A percentile compares a stretch with the other conserved stretches of the same genome.
phyloP scores from a whole-genome alignment of 2,888 invertebrate species.

The Cephalotes varians region DNA sequence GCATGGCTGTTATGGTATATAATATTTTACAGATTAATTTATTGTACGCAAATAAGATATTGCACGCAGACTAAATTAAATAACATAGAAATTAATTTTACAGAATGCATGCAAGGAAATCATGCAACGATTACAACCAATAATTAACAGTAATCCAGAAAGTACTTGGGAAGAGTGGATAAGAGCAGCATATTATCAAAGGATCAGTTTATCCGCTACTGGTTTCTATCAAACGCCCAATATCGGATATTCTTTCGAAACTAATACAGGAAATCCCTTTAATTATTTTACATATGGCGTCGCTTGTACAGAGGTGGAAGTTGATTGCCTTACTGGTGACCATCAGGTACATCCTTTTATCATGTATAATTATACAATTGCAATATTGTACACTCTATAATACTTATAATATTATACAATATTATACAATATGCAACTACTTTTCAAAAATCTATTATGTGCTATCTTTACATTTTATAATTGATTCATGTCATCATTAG shows the following conservation, averaged over 20 bases:
- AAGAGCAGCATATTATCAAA: constrained; percentile 90
- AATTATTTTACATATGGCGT: constrained; percentile 95
- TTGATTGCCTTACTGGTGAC: constrained; percentile 97
- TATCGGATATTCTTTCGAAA: constrained; percentile 90
- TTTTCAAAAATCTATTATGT: too few relatives aligned
- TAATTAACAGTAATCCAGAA: constrained; percentile 91
- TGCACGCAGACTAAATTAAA: background rate
- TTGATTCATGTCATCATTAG: too few relatives aligned
- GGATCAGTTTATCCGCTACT: constrained; percentile 93
- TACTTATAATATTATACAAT: too few relatives aligned
- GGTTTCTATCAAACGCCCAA: constrained; percentile 94
- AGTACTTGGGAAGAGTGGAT: constrained; percentile 96
- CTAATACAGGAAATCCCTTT: constrained; percentile 91
- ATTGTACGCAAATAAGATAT: background rate
- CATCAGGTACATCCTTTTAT: constrained; percentile 89
- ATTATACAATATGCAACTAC: too few relatives aligned
- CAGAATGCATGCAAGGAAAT: constrained; percentile 93
- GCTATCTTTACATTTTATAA: too few relatives aligned
- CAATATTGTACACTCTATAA: too few relatives aligned
- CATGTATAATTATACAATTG: too few relatives aligned
- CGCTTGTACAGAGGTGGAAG: constrained; percentile 95
- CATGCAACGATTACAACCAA: constrained; percentile 91
- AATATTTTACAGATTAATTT: constrained; percentile 14
- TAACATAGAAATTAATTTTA: constrained; percentile 55
- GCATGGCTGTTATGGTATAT: constrained; percentile 93